These are phyloP conservation scores for Barnardius zonarius DNA, from an alignment of 2,113 vertebrate species.

Conservation along the genomic window DNA sequence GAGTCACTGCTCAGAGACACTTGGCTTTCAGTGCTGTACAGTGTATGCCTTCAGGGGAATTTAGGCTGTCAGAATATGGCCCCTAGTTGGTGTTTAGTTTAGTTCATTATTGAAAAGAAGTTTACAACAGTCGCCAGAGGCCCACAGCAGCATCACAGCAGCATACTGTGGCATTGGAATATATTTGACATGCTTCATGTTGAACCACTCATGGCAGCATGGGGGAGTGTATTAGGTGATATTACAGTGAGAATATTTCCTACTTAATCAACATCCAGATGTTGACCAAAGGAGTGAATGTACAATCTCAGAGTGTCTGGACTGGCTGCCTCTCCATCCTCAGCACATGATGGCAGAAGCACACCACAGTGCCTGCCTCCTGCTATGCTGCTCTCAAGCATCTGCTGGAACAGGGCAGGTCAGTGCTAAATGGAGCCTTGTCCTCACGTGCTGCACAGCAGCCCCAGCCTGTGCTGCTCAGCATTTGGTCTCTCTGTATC, in stretches of 20 bases:
- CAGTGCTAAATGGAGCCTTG: accelerated
- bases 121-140: background rate
- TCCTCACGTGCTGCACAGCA: background rate
- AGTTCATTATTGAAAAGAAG: background rate
- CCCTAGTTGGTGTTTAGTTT: background rate
- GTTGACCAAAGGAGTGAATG: background rate
- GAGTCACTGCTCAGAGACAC: background rate
- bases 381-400: background rate
- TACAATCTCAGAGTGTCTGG: background rate
- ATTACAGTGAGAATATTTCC: background rate
- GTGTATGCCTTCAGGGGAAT: background rate
- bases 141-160: background rate
- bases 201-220: background rate
- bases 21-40: background rate
- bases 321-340: background rate
- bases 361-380: background rate
- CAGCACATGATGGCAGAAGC: background rate
- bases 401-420: background rate
- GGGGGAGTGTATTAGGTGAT: background rate
- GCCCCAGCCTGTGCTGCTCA: background rate
- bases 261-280: background rate
- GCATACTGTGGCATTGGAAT: background rate
- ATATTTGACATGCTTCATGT: accelerated
- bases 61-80: accelerated
- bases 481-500: background rate